Evolutionary conservation across 2,797 vertebrate species (phyloP).

Genomic region (Lutjanus argentimaculatus): DNA sequence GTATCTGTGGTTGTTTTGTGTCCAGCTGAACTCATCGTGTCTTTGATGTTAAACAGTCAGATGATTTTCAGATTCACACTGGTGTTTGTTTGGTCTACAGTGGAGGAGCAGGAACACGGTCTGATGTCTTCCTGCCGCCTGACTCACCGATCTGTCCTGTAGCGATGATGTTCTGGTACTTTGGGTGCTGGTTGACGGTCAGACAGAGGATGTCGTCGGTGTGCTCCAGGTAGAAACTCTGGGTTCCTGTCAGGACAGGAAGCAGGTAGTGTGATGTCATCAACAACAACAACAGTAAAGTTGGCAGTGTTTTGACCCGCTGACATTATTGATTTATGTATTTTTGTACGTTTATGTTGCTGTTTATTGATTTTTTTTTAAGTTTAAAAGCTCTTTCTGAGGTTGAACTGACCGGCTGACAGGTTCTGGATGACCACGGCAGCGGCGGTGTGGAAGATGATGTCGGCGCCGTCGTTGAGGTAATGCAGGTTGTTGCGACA

Average conservation of each 20-base stretch:
- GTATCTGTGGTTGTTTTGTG: too few relatives aligned
- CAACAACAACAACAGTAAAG: not conserved
- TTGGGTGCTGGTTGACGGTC: slow-evolving; percentile 97
- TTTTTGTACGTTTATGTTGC: too few relatives aligned
- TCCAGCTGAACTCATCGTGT: too few relatives aligned
- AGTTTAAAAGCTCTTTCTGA: fast-evolving
- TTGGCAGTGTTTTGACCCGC: too few relatives aligned
- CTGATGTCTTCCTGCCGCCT: not conserved
- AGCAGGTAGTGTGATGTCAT: slow-evolving; percentile 14
- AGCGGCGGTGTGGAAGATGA: slow-evolving; percentile 95
- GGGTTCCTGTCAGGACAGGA: slow-evolving; percentile 87
- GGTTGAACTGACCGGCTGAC: slow-evolving; percentile 87
- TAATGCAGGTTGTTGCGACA: slow-evolving; percentile 99
- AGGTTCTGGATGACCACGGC: slow-evolving; percentile 94
- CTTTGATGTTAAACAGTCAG: too few relatives aligned
- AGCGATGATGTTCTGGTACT: slow-evolving; percentile 96
- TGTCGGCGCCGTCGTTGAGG: slow-evolving; percentile 95
- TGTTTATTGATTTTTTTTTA: too few relatives aligned
- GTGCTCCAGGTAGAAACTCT: slow-evolving; percentile 98
- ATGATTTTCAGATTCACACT: too few relatives aligned
- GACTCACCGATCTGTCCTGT: slow-evolving; percentile 96
- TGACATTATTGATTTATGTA: too few relatives aligned
- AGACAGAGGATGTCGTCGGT: slow-evolving; percentile 98
- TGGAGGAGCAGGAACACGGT: too few relatives aligned
- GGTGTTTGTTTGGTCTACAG: too few relatives aligned